Conservation (phyloP, 2,113 vertebrate genomes). For the Glaucidium brasilianum region DNA sequence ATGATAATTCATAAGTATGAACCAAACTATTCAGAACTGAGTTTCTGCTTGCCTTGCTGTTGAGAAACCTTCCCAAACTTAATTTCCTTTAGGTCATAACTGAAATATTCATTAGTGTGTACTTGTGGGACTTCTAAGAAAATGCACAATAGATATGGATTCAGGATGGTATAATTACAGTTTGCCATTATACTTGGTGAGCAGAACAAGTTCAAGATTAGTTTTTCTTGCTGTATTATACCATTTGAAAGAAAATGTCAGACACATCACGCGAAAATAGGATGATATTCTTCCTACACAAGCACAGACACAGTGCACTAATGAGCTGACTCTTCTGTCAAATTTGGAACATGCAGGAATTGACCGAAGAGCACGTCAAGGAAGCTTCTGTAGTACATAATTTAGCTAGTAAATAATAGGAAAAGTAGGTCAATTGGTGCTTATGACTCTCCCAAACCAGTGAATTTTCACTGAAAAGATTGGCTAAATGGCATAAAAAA, state of each 20-base stretch:
- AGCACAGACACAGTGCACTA: conserved; percentile 33
- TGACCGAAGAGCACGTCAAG: conserved; percentile 49
- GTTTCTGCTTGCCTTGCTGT: neutral
- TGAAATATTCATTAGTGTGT: conserved; percentile 31
- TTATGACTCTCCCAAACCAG: neutral
- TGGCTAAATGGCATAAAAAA: neutral
- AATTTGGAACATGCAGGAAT: conserved; percentile 9
- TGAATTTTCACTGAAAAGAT: conserved; percentile 16
- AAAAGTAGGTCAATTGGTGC: conserved; percentile 55
- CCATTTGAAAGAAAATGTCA: conserved; percentile 70
- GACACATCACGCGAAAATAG: conserved; percentile 44
- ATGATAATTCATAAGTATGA: neutral
- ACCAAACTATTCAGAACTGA: neutral
- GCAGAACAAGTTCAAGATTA: conserved; percentile 36
- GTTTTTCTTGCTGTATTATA: conserved; percentile 54
- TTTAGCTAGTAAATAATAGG: conserved; percentile 54
- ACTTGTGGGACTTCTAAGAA: neutral
- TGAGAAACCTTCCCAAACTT: neutral
- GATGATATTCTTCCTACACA: conserved; percentile 50
- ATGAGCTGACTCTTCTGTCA: conserved; percentile 65
- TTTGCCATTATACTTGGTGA: conserved; percentile 33
- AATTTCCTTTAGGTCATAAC: neutral
- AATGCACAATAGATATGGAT: neutral
- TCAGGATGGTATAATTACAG: conserved; percentile 53
- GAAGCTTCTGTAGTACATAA: conserved; percentile 3